Evolutionary conservation across 2,113 vertebrate species (phyloP), one percentile per base, ranked within the genome.

Genomic region (Cercopithecus mona): DNA sequence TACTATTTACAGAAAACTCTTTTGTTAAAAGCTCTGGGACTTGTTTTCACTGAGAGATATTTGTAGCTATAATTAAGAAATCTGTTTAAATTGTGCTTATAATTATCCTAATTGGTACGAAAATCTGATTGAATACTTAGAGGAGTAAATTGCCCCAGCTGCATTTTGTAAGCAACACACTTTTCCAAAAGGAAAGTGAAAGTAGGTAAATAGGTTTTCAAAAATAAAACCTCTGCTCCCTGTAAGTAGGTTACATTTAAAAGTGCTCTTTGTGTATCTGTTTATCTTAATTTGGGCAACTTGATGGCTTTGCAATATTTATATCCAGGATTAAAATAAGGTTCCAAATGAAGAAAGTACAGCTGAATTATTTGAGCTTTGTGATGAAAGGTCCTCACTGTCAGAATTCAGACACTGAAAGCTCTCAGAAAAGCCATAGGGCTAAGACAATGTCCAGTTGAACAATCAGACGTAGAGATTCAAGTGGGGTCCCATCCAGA

Each of bases 1-100:
- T 96, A 84, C 50, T 61, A 85, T 96, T 96, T 97, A 76, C 25
- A 64, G 84, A 93, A 94, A 87, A 55, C 7, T 90, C 64, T 81
- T 96, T 90, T 97, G 81, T 97, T 97, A 96, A 96, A 98, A 97
- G 64, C 96, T 96, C 57, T 93, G 23, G 32, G 72, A 57, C 38
- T 95, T 96, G 84, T 93, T 97, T 96, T 92, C 43, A 79, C 75
- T 82, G 73, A 90, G 94, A 97, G 85, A 70, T 78, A 95, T 92
- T 72, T 97, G 87, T 50, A 96, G 48, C 86, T 76, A 2, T 97
- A 95, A 96, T 90, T 95, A 96, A 96, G 66, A 95, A 96, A 85
- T 93, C 38, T 96, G 52, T 95, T 96, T 88, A 96, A 96, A 83
- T 85, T 94, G 81, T 80, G 70, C 90, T 96, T 45, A 57, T 23